Base-by-base conservation (phyloP, 2,888 invertebrate species). In the Tachina fera region DNA sequence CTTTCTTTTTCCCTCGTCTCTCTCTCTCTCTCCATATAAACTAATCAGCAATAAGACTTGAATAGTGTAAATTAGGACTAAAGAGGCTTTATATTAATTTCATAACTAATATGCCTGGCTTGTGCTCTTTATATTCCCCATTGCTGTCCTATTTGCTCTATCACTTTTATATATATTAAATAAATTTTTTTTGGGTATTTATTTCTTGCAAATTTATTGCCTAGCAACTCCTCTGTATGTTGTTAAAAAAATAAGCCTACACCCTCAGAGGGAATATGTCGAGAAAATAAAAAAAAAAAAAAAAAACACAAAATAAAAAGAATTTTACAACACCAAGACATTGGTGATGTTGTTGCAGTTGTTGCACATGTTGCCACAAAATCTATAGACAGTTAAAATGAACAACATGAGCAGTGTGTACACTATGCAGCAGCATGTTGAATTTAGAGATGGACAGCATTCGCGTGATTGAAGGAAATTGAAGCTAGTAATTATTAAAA, bases 221-320 rank as follows among this genome's bases (percentile, higher is more conserved):
- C 53, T 63, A 61, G 68, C 22, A 71, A 81, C 81, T 81, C 72
- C 81, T 84, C 76, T 81, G 81, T 72, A 84, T 13, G 51, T 70
- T 61, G 67, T 49, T 68, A 3, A 14, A 72, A 14, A 71, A 78
- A 75, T 31, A 76, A 77, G 68, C 84, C 84, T 84, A 84, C 84
- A 81, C 84, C 84, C 84, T 84, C 84, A 22, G 77, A 81, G 72
- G 31, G 74, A 81, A 84, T 68, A 84, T 68, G 77, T 47, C 49
- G 22, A 68, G 53, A 47, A 49, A 47, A 47, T 41, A 10, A 60
- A 61, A 60, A 61, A 72, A 47, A 49, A 47, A 47, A 47, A 10
- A 60, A 61, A 60, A 61, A 72, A 67, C 49, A 39, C 22, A 60
- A 51, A 31, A 67, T 16, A 22, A 60, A 61, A 58, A 47, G 47